These are phyloP conservation scores for Pomacea maculata DNA, from an alignment of 1,140 invertebrate species.

Conservation along the genomic window DNA sequence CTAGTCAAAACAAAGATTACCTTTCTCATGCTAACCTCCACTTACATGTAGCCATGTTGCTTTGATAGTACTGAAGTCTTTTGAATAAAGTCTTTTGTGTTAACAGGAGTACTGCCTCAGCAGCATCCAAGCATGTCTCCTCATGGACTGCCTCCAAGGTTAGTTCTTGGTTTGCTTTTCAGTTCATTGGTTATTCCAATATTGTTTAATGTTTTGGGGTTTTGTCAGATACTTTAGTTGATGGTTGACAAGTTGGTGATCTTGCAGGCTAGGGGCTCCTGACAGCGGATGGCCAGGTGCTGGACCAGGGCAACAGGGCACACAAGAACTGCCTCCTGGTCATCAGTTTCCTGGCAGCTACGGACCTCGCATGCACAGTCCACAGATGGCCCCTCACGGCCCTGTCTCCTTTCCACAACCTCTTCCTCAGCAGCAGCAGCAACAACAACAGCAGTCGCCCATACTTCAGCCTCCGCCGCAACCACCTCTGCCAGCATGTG, in stretches of 20 bases:
- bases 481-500: constrained; percentile 67
- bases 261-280: constrained; percentile 33
- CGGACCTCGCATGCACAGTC: constrained; percentile 36
- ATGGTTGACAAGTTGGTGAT: background rate
- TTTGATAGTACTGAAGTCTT: background rate
- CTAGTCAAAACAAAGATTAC: too few species aligned
- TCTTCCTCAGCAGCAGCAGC: constrained; percentile 18
- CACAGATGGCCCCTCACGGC: constrained; percentile 39
- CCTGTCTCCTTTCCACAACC: constrained; percentile 32
- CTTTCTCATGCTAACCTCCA: too few species aligned
- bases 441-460: background rate
- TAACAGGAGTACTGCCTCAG: constrained; percentile 17
- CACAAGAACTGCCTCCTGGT: constrained; percentile 28
- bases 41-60: background rate
- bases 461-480: constrained; percentile 39
- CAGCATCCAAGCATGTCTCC: constrained; percentile 40
- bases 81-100: background rate
- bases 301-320: constrained; percentile 18
- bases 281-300: constrained; percentile 28
- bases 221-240: background rate
- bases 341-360: constrained; percentile 34
- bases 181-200: background rate
- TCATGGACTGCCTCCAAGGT: constrained; percentile 37
- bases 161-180: constrained; percentile 9
- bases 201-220: background rate